Conservation (phyloP, 2,797 vertebrate species). For the Oreonectes daqikongensis region DNA sequence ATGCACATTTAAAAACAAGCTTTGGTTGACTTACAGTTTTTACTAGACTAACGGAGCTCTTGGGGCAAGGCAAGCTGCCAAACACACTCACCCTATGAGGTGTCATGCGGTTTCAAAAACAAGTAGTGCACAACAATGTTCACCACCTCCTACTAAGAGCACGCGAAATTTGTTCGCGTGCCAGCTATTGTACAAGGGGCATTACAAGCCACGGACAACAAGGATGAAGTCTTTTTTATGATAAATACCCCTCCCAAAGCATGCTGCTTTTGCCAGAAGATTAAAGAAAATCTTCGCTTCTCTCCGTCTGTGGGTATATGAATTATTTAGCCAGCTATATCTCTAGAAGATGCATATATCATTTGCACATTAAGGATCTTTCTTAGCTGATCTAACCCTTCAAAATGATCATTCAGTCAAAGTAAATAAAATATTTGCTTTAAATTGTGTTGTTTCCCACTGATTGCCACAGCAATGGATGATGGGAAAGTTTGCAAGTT, state of each 20-base stretch:
- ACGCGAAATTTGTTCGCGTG: slow-evolving; percentile 69
- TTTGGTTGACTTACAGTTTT: slow-evolving; percentile 74
- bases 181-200: slow-evolving; percentile 64
- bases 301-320: background rate
- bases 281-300: slow-evolving; percentile 39
- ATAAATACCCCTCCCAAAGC: slow-evolving; percentile 73
- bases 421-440: too few species aligned
- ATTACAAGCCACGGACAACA: slow-evolving; percentile 66
- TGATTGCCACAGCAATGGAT: background rate
- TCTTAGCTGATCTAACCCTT: background rate
- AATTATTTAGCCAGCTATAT: background rate
- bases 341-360: background rate
- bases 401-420: background rate
- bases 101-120: slow-evolving; percentile 77
- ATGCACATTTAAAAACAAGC: slow-evolving; percentile 71
- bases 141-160: slow-evolving; percentile 76
- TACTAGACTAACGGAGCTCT: slow-evolving; percentile 64
- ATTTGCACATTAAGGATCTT: background rate
- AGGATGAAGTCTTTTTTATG: slow-evolving; percentile 70
- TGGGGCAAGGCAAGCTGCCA: slow-evolving; percentile 74
- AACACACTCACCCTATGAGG: slow-evolving; percentile 71
- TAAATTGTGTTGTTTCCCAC: background rate
- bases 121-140: slow-evolving; percentile 73
- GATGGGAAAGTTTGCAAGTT: background rate
- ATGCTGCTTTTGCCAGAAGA: slow-evolving; percentile 68